phyloP scores from a whole-genome alignment of 2,113 vertebrate genomes.

The Bos taurus region ARS-UCD2.0 NC_037329.1:80131501-80132000 shows the following conservation, averaged over 20 bases:
- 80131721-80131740: neutral
- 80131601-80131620: neutral
- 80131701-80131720: too few relatives aligned
- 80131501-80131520: neutral
- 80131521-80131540: neutral
- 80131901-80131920: neutral
- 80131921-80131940: neutral
- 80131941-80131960: neutral
- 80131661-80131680: rapidly evolving
- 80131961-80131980: neutral
- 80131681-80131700: neutral
- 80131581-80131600: neutral
- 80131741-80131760: neutral
- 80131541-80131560: neutral
- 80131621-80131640: neutral
- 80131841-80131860: neutral
- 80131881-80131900: neutral
- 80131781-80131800: neutral
- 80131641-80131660: neutral
- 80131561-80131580: neutral
- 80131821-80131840: neutral
- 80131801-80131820: neutral
- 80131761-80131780: neutral
- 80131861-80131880: neutral
- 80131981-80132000: neutral